Percentiles rank a stretch among this genome's conserved stretches.
Conservation (phyloP, 1,140 invertebrate genomes). For the Achroia grisella region DNA sequence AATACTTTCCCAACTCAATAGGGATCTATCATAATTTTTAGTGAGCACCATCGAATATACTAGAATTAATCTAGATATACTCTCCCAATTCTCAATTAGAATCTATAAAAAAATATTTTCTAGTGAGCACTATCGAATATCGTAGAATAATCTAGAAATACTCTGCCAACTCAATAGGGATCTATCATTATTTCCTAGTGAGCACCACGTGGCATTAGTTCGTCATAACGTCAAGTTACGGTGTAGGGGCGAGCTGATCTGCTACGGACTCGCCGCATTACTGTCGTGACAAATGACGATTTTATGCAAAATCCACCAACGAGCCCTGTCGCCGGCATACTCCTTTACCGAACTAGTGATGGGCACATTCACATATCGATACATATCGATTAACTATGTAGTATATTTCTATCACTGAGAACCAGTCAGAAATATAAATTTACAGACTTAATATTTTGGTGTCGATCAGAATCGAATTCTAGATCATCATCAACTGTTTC, state of each 20-base stretch:
- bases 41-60: too few relatives aligned
- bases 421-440: too few relatives aligned
- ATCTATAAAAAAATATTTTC: too few relatives aligned
- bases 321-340: neutral
- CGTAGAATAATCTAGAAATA: too few relatives aligned
- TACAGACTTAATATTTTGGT: too few relatives aligned
- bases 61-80: too few relatives aligned
- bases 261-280: neutral
- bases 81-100: too few relatives aligned
- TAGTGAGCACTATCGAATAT: neutral
- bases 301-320: constrained; percentile 1
- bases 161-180: neutral
- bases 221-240: neutral
- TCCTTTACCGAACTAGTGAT: neutral
- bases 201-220: neutral
- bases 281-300: constrained; percentile 1
- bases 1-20: too few relatives aligned
- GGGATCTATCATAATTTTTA: neutral
- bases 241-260: neutral
- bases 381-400: neutral
- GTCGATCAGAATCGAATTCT: too few relatives aligned
- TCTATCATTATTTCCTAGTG: neutral
- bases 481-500: too few relatives aligned
- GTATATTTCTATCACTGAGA: too few relatives aligned
- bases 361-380: neutral